These are phyloP conservation scores for Cosmorhoe ocellata DNA, from an alignment of 2,888 invertebrate genomes.

Conservation along the genomic window DNA sequence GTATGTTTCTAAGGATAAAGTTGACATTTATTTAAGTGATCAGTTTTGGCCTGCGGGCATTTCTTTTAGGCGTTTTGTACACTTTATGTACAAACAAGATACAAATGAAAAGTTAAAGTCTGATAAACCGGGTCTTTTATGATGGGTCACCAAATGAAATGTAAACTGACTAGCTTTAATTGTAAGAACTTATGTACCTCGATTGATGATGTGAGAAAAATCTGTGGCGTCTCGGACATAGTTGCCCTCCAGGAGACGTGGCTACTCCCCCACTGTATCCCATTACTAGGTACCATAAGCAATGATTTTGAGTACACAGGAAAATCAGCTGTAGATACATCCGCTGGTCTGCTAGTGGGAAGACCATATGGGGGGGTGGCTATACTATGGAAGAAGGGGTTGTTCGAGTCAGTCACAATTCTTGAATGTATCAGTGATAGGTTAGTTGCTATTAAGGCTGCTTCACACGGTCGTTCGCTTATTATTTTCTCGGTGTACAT, in stretches of 20 bases:
- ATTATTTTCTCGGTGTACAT: no score
- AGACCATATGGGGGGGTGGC: conserved; percentile 3
- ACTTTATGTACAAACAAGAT: conserved; percentile 1
- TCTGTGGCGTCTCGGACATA: neutral
- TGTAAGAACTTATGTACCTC: neutral
- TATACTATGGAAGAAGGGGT: conserved; percentile 3
- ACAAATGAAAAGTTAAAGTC: neutral
- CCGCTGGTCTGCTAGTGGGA: neutral
- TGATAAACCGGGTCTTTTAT: no score
- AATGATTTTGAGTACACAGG: conserved; percentile 2
- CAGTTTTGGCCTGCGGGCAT: no score
- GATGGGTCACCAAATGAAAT: neutral
- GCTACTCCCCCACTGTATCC: no score
- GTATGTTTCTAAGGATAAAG: no score
- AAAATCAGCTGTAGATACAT: neutral
- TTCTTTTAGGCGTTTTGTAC: neutral
- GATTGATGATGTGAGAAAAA: neutral
- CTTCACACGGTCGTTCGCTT: no score
- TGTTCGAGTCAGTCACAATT: neutral
- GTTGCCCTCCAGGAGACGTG: no score
- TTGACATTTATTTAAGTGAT: no score
- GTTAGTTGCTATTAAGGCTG: no score
- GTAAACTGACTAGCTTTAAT: conserved; percentile 1
- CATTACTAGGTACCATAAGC: no score
- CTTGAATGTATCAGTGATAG: no score